Conservation (phyloP, 1,140 invertebrate species). For the Cydia fagiglandana region DNA sequence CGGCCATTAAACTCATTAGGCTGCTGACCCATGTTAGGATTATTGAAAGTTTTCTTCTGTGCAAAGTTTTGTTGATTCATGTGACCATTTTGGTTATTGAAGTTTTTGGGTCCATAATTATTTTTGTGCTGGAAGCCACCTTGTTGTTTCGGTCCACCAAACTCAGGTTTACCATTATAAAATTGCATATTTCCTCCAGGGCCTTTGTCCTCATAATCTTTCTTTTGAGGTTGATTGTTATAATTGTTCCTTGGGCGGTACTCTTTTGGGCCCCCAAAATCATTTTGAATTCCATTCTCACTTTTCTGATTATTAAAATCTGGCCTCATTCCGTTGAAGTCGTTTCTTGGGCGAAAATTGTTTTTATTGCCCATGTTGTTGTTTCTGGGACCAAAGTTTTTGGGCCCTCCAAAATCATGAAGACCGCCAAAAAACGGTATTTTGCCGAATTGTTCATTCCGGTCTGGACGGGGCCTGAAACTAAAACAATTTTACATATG, state of each 20-base stretch:
- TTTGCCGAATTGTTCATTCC: constrained; percentile 82
- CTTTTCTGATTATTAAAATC: constrained; percentile 79
- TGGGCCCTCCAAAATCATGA: constrained; percentile 77
- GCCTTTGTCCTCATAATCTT: constrained; percentile 72
- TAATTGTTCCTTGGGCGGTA: constrained; percentile 79
- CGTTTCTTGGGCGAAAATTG: constrained; percentile 73
- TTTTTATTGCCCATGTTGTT: constrained; percentile 67
- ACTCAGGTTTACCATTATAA: constrained; percentile 71
- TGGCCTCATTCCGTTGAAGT: constrained; percentile 78
- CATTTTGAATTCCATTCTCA: constrained; percentile 65
- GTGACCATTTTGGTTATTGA: constrained; percentile 64
- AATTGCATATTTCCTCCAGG: constrained; percentile 76
- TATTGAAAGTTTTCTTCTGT: constrained; percentile 61
- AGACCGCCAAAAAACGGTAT: constrained; percentile 73
- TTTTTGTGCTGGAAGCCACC: constrained; percentile 64
- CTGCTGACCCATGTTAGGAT: constrained; percentile 50
- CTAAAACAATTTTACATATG: constrained; percentile 50
- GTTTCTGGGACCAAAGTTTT: constrained; percentile 76
- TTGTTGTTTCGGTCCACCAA: constrained; percentile 74
- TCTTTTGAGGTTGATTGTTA: constrained; percentile 74
- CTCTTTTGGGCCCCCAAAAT: constrained; percentile 75
- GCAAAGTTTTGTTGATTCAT: constrained; percentile 64
- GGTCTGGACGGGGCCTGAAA: constrained; percentile 80
- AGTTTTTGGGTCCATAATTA: constrained; percentile 63
- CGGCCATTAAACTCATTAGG: constrained; percentile 71